A percentile compares a stretch with the other conserved stretches of the same genome.
phyloP scores from a whole-genome alignment of 2,888 invertebrate species.

The Drymonia ruficornis region DNA sequence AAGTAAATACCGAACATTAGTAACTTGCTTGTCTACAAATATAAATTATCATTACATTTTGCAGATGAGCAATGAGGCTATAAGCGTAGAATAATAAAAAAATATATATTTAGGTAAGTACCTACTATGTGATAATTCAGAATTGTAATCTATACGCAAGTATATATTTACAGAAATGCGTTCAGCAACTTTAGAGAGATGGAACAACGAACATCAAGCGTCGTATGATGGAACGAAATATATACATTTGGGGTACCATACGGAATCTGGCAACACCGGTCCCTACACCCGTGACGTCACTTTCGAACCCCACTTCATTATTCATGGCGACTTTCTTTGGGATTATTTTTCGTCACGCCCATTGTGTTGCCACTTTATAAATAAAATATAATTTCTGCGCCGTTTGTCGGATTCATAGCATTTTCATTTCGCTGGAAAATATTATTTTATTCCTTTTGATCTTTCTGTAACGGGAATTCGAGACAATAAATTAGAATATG shows the following conservation, averaged over 20 bases:
- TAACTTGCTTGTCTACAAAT: too few species aligned
- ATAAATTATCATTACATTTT: too few species aligned
- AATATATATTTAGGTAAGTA: too few species aligned
- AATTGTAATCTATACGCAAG: too few species aligned
- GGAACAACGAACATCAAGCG: too few species aligned
- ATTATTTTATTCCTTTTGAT: conserved; percentile 15
- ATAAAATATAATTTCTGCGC: conserved; percentile 38
- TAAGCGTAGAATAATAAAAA: too few species aligned
- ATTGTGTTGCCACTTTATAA: conserved; percentile 35
- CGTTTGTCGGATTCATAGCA: conserved; percentile 34
- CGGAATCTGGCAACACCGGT: conserved; percentile 17
- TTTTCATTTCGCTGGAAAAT: conserved; percentile 33
- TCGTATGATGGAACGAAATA: too few species aligned
- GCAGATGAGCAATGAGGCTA: too few species aligned
- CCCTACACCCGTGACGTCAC: conserved; percentile 20
- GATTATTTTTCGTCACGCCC: conserved; percentile 34
- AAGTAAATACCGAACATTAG: too few species aligned
- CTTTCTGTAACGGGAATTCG: conserved; percentile 4
- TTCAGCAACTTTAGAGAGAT: too few species aligned
- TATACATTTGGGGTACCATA: background rate
- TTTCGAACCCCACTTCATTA: conserved; percentile 35
- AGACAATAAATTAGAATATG: background rate
- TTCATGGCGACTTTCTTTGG: conserved; percentile 38
- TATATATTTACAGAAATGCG: too few species aligned
- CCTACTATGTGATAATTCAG: too few species aligned